Conservation (phyloP, 2,113 vertebrate genomes). For the Zosterops borbonicus region DNA sequence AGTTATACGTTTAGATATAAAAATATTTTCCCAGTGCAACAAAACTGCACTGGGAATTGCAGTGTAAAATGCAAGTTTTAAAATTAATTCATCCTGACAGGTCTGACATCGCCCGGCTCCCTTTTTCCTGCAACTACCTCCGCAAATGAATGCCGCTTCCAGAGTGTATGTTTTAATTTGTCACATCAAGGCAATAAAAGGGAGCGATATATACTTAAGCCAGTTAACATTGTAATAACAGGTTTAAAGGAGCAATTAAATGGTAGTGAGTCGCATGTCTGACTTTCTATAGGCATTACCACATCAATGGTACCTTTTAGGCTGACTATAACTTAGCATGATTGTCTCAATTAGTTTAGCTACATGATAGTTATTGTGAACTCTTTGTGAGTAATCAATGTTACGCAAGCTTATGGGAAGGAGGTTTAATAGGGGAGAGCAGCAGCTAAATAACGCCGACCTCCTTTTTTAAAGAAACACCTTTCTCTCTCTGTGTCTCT, state of each 20-base stretch:
- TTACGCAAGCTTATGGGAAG: constrained; percentile 60
- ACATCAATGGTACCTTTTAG: constrained; percentile 68
- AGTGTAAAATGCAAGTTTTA: constrained; percentile 43
- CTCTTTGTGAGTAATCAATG: constrained; percentile 64
- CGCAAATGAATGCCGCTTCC: constrained; percentile 53
- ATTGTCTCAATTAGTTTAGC: constrained; percentile 63
- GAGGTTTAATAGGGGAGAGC: background rate
- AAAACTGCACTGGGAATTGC: constrained; percentile 28
- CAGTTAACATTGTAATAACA: constrained; percentile 61
- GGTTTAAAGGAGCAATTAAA: constrained; percentile 64
- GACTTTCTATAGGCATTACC: constrained; percentile 63
- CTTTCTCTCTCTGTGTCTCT: background rate
- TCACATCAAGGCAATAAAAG: constrained; percentile 65
- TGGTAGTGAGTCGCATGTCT: constrained; percentile 57
- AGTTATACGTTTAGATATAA: background rate
- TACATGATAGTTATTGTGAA: constrained; percentile 48
- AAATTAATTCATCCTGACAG: constrained; percentile 67
- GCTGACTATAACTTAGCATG: constrained; percentile 59
- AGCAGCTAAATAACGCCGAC: background rate
- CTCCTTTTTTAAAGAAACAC: background rate
- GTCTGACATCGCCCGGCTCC: constrained; percentile 20
- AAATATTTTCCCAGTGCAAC: background rate
- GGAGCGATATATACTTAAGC: constrained; percentile 60
- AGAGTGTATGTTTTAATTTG: constrained; percentile 65
- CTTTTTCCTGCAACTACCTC: constrained; percentile 9